Evolutionary conservation across 2,888 invertebrate genomes (phyloP).

Genomic region (Polyommatus icarus): DNA sequence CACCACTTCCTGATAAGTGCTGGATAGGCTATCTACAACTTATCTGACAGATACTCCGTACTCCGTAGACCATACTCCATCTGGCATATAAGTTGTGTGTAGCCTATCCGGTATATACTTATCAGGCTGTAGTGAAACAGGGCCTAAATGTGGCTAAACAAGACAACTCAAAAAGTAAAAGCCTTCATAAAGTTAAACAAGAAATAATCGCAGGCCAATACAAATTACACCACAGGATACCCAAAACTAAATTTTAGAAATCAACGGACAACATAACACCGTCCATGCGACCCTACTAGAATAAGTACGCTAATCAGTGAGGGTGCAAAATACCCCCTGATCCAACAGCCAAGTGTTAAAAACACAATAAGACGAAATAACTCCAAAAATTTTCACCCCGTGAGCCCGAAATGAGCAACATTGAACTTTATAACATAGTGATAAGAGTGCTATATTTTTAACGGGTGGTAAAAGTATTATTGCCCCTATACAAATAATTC

Average conservation of each 20-base stretch:
- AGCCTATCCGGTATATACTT: no score
- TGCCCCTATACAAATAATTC: conserved; percentile 57
- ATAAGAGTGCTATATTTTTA: conserved; percentile 39
- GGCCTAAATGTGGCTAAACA: neutral
- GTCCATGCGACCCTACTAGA: conserved; percentile 67
- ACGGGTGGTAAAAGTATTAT: conserved; percentile 37
- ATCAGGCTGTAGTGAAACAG: no score
- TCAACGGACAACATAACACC: conserved; percentile 46
- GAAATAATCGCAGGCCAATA: no score
- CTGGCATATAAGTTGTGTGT: no score
- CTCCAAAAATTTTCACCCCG: conserved; percentile 42
- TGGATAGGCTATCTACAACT: no score
- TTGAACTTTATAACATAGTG: conserved; percentile 41
- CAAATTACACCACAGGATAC: no score
- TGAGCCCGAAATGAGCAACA: conserved; percentile 36
- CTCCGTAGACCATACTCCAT: no score
- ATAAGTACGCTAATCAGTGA: conserved; percentile 77
- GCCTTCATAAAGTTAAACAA: neutral
- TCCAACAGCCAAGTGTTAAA: conserved; percentile 74
- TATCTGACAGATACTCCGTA: no score
- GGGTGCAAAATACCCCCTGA: conserved; percentile 72
- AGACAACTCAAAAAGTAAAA: neutral
- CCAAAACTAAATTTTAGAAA: neutral
- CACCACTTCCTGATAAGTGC: no score
- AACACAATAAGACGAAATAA: conserved; percentile 76